Base-by-base conservation (phyloP, 2,888 invertebrate genomes). In the Euzophera pinguis region DNA sequence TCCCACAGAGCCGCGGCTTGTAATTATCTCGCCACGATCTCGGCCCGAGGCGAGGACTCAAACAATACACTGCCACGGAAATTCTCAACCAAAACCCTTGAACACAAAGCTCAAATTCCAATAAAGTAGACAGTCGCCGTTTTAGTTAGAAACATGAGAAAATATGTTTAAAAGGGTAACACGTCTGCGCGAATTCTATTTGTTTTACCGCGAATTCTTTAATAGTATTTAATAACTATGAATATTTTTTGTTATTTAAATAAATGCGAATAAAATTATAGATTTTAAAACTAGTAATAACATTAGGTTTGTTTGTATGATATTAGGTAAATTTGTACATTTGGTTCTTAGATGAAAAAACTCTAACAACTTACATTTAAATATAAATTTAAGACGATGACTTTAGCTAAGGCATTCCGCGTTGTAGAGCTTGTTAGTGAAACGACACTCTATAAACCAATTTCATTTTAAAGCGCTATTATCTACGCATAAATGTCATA, bases 21-120 rank as follows among this genome's bases (percentile, higher is more conserved):
- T 90, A 89, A 90, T 90, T 89, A 90, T 89, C 83, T 84, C 79
- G 74, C 83, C 88, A 87, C 88, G 89, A 88, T 86, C 88, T 78
- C 73, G 68, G 81, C 89, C 82, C 73, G 79, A 77, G 84, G 87
- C 86, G 69, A 65, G 71, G 73, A 64, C 73, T 64, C 71, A 60
- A 61, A 65, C 58, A n/a, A n/a, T n/a, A 56, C n/a, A 39, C 29
- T 32, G 17, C 51, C 53, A 48, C 27, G 53, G 37, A 55, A 12
- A 63, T 63, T 71, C 53, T 61, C 55, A 56, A 72, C 70, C 59
- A 48, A 75, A 64, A 54, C 17, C 12, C 53, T 4, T 14, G 1
- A 13, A 7, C 13, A 35, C 64, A 81, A 61, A 63, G 72, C 62
- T 39, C 56, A 73, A 60, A 73, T 58, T 69, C 8, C 47, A 17